These are phyloP conservation scores for Idaea straminata DNA, from an alignment of 2,888 invertebrate species.

Conservation along the genomic window DNA sequence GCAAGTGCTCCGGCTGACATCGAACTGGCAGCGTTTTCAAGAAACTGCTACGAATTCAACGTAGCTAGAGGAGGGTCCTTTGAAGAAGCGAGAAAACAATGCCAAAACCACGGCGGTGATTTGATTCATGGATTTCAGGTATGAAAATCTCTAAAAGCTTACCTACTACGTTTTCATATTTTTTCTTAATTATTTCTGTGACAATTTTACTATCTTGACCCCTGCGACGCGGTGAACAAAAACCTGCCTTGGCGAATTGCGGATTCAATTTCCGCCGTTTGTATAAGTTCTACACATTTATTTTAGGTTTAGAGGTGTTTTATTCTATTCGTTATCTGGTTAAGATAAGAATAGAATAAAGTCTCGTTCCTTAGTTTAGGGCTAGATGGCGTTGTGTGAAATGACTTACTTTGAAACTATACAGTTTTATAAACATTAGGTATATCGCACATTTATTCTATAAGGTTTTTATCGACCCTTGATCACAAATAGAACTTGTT, in stretches of 20 bases:
- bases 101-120: slow-evolving; percentile 86
- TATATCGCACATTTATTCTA: background rate
- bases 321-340: too few relatives aligned
- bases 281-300: background rate
- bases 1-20: slow-evolving; percentile 88
- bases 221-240: too few relatives aligned
- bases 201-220: background rate
- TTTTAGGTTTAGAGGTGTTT: too few relatives aligned
- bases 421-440: background rate
- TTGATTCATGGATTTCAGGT: slow-evolving; percentile 85
- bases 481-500: background rate
- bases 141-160: slow-evolving; percentile 10
- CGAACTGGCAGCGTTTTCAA: slow-evolving; percentile 89
- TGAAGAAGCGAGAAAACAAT: slow-evolving; percentile 88
- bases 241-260: too few relatives aligned
- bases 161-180: background rate
- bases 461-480: background rate
- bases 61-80: slow-evolving; percentile 91
- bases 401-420: background rate
- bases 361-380: background rate
- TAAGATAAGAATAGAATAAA: too few relatives aligned
- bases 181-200: background rate
- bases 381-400: background rate
- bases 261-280: background rate
- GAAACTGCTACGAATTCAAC: slow-evolving; percentile 94